Base-by-base conservation (phyloP, 2,797 vertebrate species). In the Lacerta bilineata region DNA sequence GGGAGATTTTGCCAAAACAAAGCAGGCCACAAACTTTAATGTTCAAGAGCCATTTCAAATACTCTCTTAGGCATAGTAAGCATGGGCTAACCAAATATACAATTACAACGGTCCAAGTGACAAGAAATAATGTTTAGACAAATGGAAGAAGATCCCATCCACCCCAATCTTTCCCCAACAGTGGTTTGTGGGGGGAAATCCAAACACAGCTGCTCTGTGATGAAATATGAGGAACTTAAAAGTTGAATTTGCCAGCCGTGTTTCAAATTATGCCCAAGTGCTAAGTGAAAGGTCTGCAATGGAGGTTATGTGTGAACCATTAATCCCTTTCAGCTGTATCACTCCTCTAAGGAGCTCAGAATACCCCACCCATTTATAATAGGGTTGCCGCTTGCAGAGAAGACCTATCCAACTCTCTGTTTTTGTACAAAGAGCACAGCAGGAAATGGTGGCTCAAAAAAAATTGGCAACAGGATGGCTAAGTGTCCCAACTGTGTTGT, bases 241-340 rank as follows among this genome's bases (percentile, higher is more conserved):
- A 75, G 8, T 66, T 29, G 71, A 46, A 87, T 36, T 64, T 27
- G 46, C 39, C 66, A 83, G 59, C 9, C 18, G 15, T n/a, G 33
- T 46, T 41, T 71, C 41, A 69, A 55, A 82, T 55, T 82, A 83
- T 90, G 93, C 88, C 59, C 77, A 87, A 90, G 90, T 8, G 0
- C 89, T 92, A 36, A 93, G 87, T 91, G 93, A 94, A 95, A 93
- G 91, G 41, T 86, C 77, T 91, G 84, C 92, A 90, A 80, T 83
- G 91, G 83, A 66, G 92, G 86, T 91, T 89, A 94, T 5, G 75
- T 13, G n/a, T 23, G 90, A 95, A 86, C 88, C 89, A 92, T 90
- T 90, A 29, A 39, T 18, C 36, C 29, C 43, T 68, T 78, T 88
- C 29, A 78, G 29, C 55, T 80, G 76, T 72, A 80, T 46, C 72